phyloP scores from a whole-genome alignment of 1,140 invertebrate species.

The Drosophila fuyamai region DNA sequence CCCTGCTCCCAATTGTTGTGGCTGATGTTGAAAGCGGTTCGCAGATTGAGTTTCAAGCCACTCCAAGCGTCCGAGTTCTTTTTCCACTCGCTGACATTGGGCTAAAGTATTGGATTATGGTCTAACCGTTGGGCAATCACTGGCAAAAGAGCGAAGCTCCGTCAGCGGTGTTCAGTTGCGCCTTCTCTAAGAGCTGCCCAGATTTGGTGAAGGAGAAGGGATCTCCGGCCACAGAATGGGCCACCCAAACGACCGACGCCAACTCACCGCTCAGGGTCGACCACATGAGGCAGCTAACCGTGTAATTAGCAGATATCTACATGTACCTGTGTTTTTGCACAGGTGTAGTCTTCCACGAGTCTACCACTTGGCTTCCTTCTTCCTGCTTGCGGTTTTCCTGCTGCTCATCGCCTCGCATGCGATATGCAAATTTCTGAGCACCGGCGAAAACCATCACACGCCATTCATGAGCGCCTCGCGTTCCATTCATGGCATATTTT shows the following conservation, averaged over 20 bases:
- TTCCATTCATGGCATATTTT: conserved; percentile 65
- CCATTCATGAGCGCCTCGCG: conserved; percentile 49
- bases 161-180: conserved; percentile 25
- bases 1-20: conserved; percentile 41
- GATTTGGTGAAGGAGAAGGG: conserved; percentile 32
- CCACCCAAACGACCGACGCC: conserved; percentile 2
- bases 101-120: conserved; percentile 37
- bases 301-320: conserved; percentile 43
- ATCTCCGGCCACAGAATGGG: conserved; percentile 3
- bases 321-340: conserved; percentile 13
- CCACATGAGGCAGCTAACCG: conserved; percentile 32
- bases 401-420: conserved; percentile 53
- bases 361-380: conserved; percentile 59
- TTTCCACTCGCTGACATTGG: conserved; percentile 41
- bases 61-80: conserved; percentile 10
- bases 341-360: not conserved
- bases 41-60: conserved; percentile 33
- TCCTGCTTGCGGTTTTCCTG: conserved; percentile 76
- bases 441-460: conserved; percentile 42
- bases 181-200: not conserved
- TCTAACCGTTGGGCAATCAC: conserved; percentile 41
- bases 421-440: conserved; percentile 68
- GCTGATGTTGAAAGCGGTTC: conserved; percentile 23
- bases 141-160: conserved; percentile 12
- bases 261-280: conserved; percentile 20